These are phyloP conservation scores for Anoplophora glabripennis DNA, from an alignment of 1,140 invertebrate species.

Conservation along the genomic window DNA sequence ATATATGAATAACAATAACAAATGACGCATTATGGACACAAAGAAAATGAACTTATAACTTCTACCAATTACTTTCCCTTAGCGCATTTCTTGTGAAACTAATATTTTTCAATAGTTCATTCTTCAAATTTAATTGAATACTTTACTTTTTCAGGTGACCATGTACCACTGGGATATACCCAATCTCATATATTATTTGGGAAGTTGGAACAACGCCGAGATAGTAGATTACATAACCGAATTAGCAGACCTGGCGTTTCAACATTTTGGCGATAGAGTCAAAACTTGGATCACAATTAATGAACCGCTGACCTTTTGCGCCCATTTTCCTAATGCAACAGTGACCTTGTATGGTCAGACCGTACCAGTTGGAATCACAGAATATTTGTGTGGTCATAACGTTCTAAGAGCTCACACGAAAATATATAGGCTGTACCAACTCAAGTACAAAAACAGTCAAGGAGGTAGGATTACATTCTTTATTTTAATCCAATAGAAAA, in stretches of 20 bases:
- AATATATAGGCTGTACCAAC: constrained; percentile 48
- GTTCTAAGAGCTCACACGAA: constrained; percentile 45
- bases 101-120: too few species aligned
- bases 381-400: constrained; percentile 6
- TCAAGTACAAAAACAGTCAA: constrained; percentile 21
- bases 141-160: constrained; percentile 52
- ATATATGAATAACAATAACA: too few species aligned
- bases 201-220: constrained; percentile 41
- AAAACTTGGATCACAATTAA: constrained; percentile 29
- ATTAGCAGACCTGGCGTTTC: constrained; percentile 43
- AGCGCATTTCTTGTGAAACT: background rate
- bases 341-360: background rate
- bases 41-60: too few species aligned
- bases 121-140: too few species aligned
- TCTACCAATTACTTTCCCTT: background rate
- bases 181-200: constrained; percentile 40
- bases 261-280: constrained; percentile 27
- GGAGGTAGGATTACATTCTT: constrained; percentile 20
- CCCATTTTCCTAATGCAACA: background rate
- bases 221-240: constrained; percentile 27
- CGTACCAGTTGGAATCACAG: background rate
- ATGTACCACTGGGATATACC: constrained; percentile 44
- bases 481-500: background rate
- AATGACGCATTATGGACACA: too few species aligned
- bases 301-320: background rate